Conservation (phyloP, 1,140 invertebrate species). For the Drosophila pruinosa region DNA sequence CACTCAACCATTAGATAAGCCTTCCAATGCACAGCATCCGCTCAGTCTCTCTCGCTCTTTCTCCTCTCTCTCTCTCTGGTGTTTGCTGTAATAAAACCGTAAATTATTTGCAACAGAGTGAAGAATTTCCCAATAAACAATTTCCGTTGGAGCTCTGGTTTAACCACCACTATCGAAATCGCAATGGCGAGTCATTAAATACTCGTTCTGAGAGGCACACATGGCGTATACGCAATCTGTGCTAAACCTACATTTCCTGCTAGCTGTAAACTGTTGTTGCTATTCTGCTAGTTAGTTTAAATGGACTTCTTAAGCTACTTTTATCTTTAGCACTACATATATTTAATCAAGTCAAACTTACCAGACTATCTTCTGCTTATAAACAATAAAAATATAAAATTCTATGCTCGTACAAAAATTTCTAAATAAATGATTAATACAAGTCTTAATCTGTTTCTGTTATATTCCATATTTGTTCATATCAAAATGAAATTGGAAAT, state of each 20-base stretch:
- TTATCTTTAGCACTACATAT: no score
- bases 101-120: slow-evolving; percentile 46
- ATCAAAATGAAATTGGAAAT: neutral
- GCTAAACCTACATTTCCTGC: slow-evolving; percentile 29
- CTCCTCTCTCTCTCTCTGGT: neutral
- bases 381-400: no score
- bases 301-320: no score
- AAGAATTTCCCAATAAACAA: slow-evolving; percentile 54
- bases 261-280: neutral
- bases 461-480: neutral
- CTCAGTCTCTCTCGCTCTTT: neutral
- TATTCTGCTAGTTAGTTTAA: no score
- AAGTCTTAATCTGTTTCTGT: no score
- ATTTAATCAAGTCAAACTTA: no score
- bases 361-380: no score
- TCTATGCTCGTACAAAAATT: no score
- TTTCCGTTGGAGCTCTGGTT: slow-evolving; percentile 37
- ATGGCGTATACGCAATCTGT: slow-evolving; percentile 44
- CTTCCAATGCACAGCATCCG: slow-evolving; percentile 22
- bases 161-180: slow-evolving; percentile 21
- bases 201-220: slow-evolving; percentile 21
- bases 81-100: slow-evolving; percentile 16
- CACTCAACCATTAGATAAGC: slow-evolving; percentile 29
- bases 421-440: no score
- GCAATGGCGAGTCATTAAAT: slow-evolving; percentile 22